phyloP scores from a whole-genome alignment of 23 tunicate species.

The Phallusia fumigata region DNA sequence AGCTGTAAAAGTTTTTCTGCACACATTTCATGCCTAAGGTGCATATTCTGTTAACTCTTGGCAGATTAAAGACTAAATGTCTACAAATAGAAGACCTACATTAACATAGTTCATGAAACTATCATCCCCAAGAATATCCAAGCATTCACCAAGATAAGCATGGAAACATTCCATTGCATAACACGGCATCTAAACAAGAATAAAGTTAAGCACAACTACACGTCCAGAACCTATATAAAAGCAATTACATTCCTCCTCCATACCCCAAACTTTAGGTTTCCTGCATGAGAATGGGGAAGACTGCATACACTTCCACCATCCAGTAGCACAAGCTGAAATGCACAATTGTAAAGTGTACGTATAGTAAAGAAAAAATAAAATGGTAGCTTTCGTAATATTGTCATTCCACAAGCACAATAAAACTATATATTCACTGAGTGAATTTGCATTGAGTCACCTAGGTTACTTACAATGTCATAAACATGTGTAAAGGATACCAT shows the following conservation, averaged over 20 bases:
- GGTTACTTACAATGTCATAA: too few species aligned
- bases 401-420: too few species aligned
- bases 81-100: conserved; percentile 32
- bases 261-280: not conserved
- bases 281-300: not conserved
- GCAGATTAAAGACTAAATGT: too few species aligned
- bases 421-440: too few species aligned
- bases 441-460: too few species aligned
- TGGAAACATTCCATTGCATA: conserved; percentile 75
- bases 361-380: not conserved
- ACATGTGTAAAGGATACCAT: too few species aligned
- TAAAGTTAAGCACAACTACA: not conserved
- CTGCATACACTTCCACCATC: conserved; percentile 30
- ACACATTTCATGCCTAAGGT: too few species aligned
- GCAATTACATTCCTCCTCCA: not conserved
- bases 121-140: conserved; percentile 48
- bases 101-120: conserved; percentile 35
- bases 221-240: not conserved
- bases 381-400: too few species aligned
- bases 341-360: not conserved
- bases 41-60: too few species aligned
- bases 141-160: conserved; percentile 49
- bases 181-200: conserved; percentile 27
- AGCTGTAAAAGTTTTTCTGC: too few species aligned
- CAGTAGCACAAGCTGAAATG: conserved; percentile 21